These are phyloP conservation scores for Notarius lentiginosus DNA, from an alignment of 2,113 vertebrate species.

Conservation along the genomic window DNA sequence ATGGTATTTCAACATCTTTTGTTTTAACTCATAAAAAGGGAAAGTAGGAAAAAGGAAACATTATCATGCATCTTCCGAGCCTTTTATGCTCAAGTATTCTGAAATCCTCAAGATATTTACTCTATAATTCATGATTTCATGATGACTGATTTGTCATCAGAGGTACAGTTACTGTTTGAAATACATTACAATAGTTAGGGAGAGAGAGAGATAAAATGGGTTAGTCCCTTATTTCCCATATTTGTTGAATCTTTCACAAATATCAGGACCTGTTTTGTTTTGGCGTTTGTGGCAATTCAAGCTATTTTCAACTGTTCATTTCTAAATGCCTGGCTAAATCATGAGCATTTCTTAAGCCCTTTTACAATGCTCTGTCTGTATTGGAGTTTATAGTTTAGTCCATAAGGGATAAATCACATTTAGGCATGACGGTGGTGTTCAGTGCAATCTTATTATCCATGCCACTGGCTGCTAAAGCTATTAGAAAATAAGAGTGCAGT, in stretches of 20 bases:
- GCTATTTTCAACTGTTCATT: constrained; percentile 6
- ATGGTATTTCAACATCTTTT: neutral
- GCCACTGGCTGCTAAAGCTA: constrained; percentile 40
- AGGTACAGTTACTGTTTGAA: neutral
- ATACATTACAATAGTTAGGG: neutral
- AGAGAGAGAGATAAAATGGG: neutral
- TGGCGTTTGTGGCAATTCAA: neutral
- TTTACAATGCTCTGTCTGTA: constrained; percentile 35
- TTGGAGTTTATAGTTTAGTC: constrained; percentile 39
- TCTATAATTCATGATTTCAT: neutral
- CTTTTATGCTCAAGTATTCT: neutral
- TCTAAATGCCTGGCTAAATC: constrained; percentile 20
- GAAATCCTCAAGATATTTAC: neutral
- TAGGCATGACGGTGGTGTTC: constrained; percentile 45
- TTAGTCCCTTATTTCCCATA: neutral
- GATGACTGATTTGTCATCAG: neutral
- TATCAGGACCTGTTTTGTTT: neutral
- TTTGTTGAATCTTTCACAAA: neutral
- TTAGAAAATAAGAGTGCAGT: constrained; percentile 35
- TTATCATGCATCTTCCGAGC: neutral
- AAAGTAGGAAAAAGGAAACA: neutral
- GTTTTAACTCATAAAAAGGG: neutral
- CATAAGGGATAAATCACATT: constrained; percentile 45
- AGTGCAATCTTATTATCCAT: constrained; percentile 50
- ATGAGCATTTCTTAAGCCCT: neutral